Evolutionary conservation across 2,797 vertebrate species (phyloP).

Genomic region (Chaenodraco wilsoni): DNA sequence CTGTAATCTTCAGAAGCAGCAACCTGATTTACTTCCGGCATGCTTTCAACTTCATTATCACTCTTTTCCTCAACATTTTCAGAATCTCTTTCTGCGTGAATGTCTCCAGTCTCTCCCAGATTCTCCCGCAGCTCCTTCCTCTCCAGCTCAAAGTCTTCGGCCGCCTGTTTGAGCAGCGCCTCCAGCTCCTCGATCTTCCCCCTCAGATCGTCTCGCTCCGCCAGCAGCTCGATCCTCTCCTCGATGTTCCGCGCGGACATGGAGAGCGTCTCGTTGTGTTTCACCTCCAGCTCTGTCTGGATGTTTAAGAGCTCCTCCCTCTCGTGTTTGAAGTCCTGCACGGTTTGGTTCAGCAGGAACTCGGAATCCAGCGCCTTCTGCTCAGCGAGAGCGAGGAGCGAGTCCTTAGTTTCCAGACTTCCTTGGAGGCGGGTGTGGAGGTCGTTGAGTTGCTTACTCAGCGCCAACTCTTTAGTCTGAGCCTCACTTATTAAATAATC

Average conservation of each 20-base stretch:
- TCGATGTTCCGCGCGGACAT: conserved; percentile 65
- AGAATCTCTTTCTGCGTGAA: conserved; percentile 73
- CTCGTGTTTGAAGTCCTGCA: conserved; percentile 81
- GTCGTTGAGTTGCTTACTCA: conserved; percentile 80
- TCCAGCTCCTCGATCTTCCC: conserved; percentile 80
- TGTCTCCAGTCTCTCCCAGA: too few relatives aligned
- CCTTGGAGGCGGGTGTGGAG: conserved; percentile 79
- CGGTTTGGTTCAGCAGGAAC: conserved; percentile 75
- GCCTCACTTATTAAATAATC: conserved; percentile 64
- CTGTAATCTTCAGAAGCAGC: background rate
- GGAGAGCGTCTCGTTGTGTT: conserved; percentile 64
- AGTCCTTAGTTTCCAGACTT: conserved; percentile 77
- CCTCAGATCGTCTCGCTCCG: conserved; percentile 79
- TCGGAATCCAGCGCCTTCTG: conserved; percentile 66
- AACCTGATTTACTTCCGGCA: background rate
- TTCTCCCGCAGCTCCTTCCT: conserved; percentile 73
- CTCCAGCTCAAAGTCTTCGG: conserved; percentile 79
- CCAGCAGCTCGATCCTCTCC: conserved; percentile 77
- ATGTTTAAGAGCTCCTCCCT: conserved; percentile 74
- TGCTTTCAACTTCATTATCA: background rate
- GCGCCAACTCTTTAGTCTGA: conserved; percentile 80
- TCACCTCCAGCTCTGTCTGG: conserved; percentile 72
- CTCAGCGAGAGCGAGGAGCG: conserved; percentile 69
- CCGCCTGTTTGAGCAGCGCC: conserved; percentile 71
- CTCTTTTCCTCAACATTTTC: conserved; percentile 7